Base-by-base conservation (phyloP, 1,140 invertebrate genomes). In the Berghia stephanieae region DNA sequence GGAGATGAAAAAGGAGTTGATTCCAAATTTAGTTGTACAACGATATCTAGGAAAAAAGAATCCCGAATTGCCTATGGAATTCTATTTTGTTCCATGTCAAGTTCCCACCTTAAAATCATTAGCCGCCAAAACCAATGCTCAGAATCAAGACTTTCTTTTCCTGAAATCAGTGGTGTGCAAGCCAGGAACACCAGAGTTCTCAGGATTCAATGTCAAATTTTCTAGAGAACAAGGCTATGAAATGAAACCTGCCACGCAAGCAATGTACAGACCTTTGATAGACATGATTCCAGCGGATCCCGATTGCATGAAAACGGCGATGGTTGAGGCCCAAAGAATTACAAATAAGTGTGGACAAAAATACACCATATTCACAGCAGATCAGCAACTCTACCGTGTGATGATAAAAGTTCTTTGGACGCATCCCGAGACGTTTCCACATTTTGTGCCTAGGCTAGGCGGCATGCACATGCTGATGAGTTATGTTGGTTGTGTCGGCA, bases 401-500 rank as follows among this genome's bases (percentile, higher is more conserved):
- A n/a, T 2, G 34, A 24, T 79, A 2, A 49, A 79, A 24, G 68
- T 79, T 18, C 10, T 46, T 5, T 82, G 81, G 81, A 60, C 40
- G 27, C 31, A 79, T 2, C 77, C 60, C 40, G 70, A 82, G 2
- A 71, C 13, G 40, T 82, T 82, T 44, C 10, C 46, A 34, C 68
- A 80, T 34, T 67, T 82, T 66, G 36, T 77, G 36, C 69, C 67
- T 27, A n/a, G 79, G 31, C 63, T 80, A 18, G 82, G 80, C 34
- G 81, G 82, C 3, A 83, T 82, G 80, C 82, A 83, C 63, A 70
- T 78, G 66, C 69, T 82, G 8, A 80, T 83, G 82, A 82, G n/a
- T n/a, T n/a, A n/a, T n/a, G n/a, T n/a, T n/a, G n/a, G n/a, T n/a
- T n/a, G 77, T 78, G 52, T 84, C 36, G 81, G 83, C 36, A 42